Evolutionary conservation across 2,888 invertebrate genomes (phyloP).

Genomic region (Conchocele bisecta): DNA sequence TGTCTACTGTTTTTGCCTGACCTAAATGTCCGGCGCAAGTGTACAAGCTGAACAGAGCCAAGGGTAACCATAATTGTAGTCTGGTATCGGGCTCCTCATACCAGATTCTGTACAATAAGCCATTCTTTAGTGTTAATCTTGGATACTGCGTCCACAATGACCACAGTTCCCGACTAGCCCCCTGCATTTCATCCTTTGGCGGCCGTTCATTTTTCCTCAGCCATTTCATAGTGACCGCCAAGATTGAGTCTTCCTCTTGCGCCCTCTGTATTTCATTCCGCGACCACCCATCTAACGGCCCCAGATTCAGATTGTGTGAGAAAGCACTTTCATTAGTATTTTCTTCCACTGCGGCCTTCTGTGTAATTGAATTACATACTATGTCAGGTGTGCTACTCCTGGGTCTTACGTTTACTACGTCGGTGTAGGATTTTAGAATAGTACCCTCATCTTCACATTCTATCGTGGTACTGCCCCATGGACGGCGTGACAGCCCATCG

Average conservation of each 20-base stretch:
- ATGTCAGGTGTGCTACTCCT: too few species aligned
- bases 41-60: not conserved
- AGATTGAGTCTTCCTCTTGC: not conserved
- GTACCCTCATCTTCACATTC: not conserved
- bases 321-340: not conserved
- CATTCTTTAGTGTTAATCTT: not conserved
- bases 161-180: constrained; percentile 5
- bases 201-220: not conserved
- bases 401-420: not conserved
- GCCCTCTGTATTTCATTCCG: not conserved
- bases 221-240: not conserved
- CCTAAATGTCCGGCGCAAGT: constrained; percentile 8
- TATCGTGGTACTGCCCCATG: not conserved
- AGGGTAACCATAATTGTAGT: not conserved
- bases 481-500: not conserved
- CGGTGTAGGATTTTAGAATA: not conserved
- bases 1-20: not conserved
- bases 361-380: too few species aligned
- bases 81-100: not conserved
- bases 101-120: constrained; percentile 3
- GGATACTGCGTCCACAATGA: constrained; percentile 2
- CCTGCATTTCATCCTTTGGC: not conserved
- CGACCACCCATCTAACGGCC: not conserved
- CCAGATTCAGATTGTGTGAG: not conserved
- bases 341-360: too few species aligned